Evolutionary conservation across 2,113 vertebrate genomes (phyloP), one percentile per base, ranked within the genome.

Genomic region (Gulo gulo): DNA sequence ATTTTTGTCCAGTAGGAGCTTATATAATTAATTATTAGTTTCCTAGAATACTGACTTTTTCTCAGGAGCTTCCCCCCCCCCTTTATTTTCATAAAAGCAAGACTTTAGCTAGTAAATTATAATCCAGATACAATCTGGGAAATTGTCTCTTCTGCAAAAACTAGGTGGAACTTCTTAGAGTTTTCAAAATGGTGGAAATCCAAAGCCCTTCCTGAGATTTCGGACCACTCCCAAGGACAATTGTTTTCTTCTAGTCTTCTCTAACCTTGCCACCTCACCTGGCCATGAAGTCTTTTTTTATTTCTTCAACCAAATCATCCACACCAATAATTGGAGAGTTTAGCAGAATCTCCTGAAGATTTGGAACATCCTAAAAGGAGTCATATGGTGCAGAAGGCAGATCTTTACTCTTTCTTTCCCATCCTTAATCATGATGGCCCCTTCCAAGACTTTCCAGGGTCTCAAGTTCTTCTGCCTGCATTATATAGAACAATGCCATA

Each of bases 21-120:
- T 18, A 47, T 31, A 42, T 39, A 74, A 42, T 24, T 23, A 73
- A 23, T 24, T 74, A 47, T 45, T 47, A 47, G 34, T 94, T 79
- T 69, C 26, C 5, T 57, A 59, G 59, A 80, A 80, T 69, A 94
- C n/a, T 71, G 80, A 57, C 21, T 36, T n/a, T 52, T 61, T 8
- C 69, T 26, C 31, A 61, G 23, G 21, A 15, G 21, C 10, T 42
- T 42, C 3, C 16, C 39, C 4, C 18, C 0, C 3, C 12, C 20
- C n/a, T n/a, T 39, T 87, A 1, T 83, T 88, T 93, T 78, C 2
- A 20, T 52, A 63, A 42, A 23, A 67, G 6, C 16, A 13, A 67
- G 12, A 67, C 61, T 73, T 87, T 57, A 73, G 14, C 26, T 82
- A 50, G 21, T 42, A 39, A 36, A 6, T 74, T 65, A 34, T 67